Conservation (phyloP, 2,113 vertebrate species). For the Tretioscincus oriximinensis region DNA sequence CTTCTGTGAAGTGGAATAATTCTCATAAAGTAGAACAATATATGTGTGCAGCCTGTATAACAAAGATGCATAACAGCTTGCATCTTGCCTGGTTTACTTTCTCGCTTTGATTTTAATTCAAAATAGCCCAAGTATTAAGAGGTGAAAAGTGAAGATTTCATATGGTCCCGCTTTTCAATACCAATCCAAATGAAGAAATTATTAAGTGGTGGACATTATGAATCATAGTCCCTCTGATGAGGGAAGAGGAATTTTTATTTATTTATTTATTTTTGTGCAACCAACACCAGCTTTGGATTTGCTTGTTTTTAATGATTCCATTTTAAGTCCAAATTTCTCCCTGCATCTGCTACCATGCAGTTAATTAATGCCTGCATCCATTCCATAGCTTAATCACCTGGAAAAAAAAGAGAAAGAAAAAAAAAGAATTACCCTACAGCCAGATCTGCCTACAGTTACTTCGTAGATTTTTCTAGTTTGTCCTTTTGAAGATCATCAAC, state of each 20-base stretch:
- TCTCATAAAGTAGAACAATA: constrained; percentile 68
- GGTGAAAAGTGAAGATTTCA: not conserved
- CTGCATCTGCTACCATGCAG: constrained; percentile 14
- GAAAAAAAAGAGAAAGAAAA: not conserved
- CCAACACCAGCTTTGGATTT: constrained; percentile 16
- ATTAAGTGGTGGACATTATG: constrained; percentile 4
- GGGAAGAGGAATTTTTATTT: no score
- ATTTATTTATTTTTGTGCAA: constrained; percentile 6
- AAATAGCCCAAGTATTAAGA: not conserved
- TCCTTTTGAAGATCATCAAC: constrained; percentile 25
- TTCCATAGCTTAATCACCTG: constrained; percentile 9
- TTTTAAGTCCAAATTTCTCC: constrained; percentile 13
- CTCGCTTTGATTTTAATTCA: not conserved
- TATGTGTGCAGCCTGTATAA: constrained; percentile 65
- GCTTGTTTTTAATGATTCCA: not conserved
- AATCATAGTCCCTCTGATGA: constrained; percentile 24
- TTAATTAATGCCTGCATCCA: constrained; percentile 16
- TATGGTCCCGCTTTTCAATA: constrained; percentile 12
- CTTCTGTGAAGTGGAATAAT: constrained; percentile 65
- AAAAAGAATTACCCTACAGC: constrained; percentile 15
- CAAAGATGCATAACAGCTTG: constrained; percentile 54
- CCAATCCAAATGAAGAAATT: constrained; percentile 29
- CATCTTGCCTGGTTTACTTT: no score
- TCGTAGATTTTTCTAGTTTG: constrained; percentile 12
- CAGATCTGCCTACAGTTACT: not conserved